Evolutionary conservation across 2,888 invertebrate genomes (phyloP), one percentile per base, ranked within the genome.

Genomic region (Heliconius ethilla): DNA sequence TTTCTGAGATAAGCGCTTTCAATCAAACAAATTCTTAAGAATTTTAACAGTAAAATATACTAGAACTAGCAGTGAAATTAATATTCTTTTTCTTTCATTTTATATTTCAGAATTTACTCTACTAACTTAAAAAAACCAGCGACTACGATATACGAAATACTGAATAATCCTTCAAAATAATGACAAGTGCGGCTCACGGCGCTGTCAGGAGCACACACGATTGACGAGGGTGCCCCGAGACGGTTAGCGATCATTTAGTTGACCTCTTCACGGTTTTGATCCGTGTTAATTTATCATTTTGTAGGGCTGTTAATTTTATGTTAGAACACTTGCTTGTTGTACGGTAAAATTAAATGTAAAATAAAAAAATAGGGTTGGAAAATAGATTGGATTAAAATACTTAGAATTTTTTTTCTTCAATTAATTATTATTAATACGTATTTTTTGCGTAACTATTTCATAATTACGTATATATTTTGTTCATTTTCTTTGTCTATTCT

Each of bases 221-320:
- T 88, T 92, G 92, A 92, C 91, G 89, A 92, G 92, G 92, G 92
- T 55, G 66, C 70, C 73, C 81, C 79, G 78, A 82, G 83, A 87
- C 85, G 87, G 87, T 87, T 86, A 85, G 82, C 86, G 87, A 87
- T 89, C 88, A 90, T 88, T 88, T 87, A 87, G 86, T 88, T 89
- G 89, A 90, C 89, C 89, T 87, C 86, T 85, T 83, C 78, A 82
- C n/a, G 81, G 84, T 83, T 81, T 77, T 85, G 84, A 89, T 87
- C 88, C 83, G 83, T 81, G 83, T 84, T 87, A 87, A 87, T 87
- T 86, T 85, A 83, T 82, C 82, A 81, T 81, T 76, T 70, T 73
- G 73, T 79, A 82, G 81, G 82, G 82, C n/a, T 82, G 78, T 18
- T 76, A 62, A 75, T 75, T 78, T 59, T 67, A 22, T 51, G 27